A percentile compares a stretch with the other conserved stretches of the same genome.
These are phyloP conservation scores for Dinoponera quadriceps DNA, from an alignment of 1,140 invertebrate species.

Conservation along the genomic window DNA sequence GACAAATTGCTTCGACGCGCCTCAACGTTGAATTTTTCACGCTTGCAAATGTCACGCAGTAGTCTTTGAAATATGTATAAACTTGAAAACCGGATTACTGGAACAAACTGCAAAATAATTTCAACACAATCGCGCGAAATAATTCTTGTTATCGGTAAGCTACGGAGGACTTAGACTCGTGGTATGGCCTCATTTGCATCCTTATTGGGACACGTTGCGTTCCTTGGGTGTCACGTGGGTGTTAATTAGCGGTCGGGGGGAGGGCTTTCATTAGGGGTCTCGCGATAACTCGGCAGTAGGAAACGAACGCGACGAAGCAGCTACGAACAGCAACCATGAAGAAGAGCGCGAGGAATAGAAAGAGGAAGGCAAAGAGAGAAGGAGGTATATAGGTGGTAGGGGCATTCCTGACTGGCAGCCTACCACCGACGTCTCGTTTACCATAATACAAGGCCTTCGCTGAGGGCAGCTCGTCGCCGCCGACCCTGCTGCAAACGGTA, in stretches of 20 bases:
- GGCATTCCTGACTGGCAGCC: constrained; percentile 71
- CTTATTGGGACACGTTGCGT: constrained; percentile 33
- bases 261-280: constrained; percentile 69
- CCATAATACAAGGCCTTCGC: constrained; percentile 75
- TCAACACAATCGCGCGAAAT: neutral
- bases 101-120: neutral
- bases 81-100: neutral
- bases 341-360: constrained; percentile 18
- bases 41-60: too few relatives aligned
- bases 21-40: too few relatives aligned
- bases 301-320: constrained; percentile 53
- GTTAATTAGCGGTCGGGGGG: constrained; percentile 67
- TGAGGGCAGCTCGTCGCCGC: constrained; percentile 53
- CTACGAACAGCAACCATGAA: constrained; percentile 3
- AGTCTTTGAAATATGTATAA: too few relatives aligned
- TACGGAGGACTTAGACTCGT: constrained; percentile 1
- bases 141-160: constrained; percentile 1
- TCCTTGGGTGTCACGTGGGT: constrained; percentile 62
- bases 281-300: constrained; percentile 57
- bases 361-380: neutral
- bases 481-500: constrained; percentile 65
- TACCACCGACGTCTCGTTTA: constrained; percentile 76
- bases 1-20: neutral
- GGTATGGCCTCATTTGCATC: constrained; percentile 15
- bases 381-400: constrained; percentile 37